Percentiles rank a stretch among this genome's conserved stretches.
Conservation (phyloP, 2,888 invertebrate species). For the Eristalis intricaria region DNA sequence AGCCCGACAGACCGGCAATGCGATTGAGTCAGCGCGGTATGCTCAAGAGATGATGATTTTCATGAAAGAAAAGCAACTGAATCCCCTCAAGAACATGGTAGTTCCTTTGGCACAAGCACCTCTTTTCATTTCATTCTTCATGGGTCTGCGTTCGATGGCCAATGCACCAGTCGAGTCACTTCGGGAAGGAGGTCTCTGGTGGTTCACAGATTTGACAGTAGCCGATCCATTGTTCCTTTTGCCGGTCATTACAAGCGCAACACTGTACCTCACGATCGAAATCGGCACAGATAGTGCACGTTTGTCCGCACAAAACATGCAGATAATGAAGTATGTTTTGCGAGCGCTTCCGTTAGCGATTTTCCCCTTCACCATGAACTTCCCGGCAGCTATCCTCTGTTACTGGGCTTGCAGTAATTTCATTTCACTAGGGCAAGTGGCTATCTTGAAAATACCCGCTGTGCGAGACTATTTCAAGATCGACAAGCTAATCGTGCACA, state of each 20-base stretch:
- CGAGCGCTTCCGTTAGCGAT: slow-evolving; percentile 89
- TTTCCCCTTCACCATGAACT: slow-evolving; percentile 93
- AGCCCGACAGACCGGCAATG: slow-evolving; percentile 92
- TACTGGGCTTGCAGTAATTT: slow-evolving; percentile 96
- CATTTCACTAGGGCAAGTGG: slow-evolving; percentile 91
- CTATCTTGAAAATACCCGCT: slow-evolving; percentile 87
- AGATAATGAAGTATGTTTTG: slow-evolving; percentile 88
- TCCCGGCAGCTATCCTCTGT: slow-evolving; percentile 92
- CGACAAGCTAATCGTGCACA: slow-evolving; percentile 84
- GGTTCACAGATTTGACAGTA: slow-evolving; percentile 96
- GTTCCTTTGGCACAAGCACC: slow-evolving; percentile 92
- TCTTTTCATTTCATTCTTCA: slow-evolving; percentile 95
- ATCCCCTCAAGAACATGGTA: slow-evolving; percentile 90
- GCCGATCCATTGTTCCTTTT: slow-evolving; percentile 94
- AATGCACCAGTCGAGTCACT: slow-evolving; percentile 95
- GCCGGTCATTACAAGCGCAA: slow-evolving; percentile 92
- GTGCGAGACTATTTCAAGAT: slow-evolving; percentile 91
- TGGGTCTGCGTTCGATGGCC: slow-evolving; percentile 93
- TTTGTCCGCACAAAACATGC: slow-evolving; percentile 86
- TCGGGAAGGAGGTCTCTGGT: slow-evolving; percentile 92
- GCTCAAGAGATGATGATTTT: slow-evolving; percentile 90
- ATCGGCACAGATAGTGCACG: slow-evolving; percentile 89
- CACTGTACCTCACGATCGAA: slow-evolving; percentile 91
- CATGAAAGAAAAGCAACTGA: slow-evolving; percentile 91
- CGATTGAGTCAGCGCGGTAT: slow-evolving; percentile 88